Evolutionary conservation across 2,797 vertebrate genomes (phyloP), one percentile per base, ranked within the genome.

Genomic region (Gymnothorax reevesii): DNA sequence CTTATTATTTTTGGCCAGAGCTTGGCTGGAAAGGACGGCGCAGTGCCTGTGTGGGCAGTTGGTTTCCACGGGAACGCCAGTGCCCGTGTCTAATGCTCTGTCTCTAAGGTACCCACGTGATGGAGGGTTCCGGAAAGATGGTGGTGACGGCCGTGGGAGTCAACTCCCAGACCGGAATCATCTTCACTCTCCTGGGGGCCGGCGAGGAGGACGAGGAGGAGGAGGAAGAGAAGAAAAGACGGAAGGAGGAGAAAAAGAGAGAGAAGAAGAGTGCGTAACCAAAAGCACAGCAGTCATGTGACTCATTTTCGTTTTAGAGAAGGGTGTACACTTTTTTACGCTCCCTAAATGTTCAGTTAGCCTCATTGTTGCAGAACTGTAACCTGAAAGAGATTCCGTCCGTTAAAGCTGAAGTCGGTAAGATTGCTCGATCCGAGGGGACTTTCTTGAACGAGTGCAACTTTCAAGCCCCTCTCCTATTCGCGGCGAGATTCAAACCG

Each of bases 91-190:
- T 27, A 89, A 25, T 8, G 33, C 85, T 88, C 57, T 92, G 87
- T 90, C 92, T 91, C 25, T 90, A 7, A 99, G 99, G 99, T 93
- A 99, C 99, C 88, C 98, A 99, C 91, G 98, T 99, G 90, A 99
- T 99, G 98, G 99, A 99, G 96, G 98, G 99, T 92, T 99, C 98
- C 92, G 98, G 98, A 95, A 98, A 98, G 96, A 99, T 99, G 97
- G 93, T 99, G 84, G 98, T 99, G 92, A 99, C 98, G 89, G 99
- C 98, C 90, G 97, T 99, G 86, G 99, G 99, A 90, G 94, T 99
- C 88, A 99, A 99, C 94, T 99, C 99, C 89, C 99, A 99, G 95
- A 99, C 98, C 96, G 99, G 99, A 97, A 99, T 99, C 92, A 99
- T 99, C 92, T 99, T 99, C 93, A 98, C 98, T 82, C 96, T 99